Percentiles rank a stretch among this genome's conserved stretches.
phyloP scores from a whole-genome alignment of 2,797 vertebrate genomes.

The Tolypeutes matacus region DNA sequence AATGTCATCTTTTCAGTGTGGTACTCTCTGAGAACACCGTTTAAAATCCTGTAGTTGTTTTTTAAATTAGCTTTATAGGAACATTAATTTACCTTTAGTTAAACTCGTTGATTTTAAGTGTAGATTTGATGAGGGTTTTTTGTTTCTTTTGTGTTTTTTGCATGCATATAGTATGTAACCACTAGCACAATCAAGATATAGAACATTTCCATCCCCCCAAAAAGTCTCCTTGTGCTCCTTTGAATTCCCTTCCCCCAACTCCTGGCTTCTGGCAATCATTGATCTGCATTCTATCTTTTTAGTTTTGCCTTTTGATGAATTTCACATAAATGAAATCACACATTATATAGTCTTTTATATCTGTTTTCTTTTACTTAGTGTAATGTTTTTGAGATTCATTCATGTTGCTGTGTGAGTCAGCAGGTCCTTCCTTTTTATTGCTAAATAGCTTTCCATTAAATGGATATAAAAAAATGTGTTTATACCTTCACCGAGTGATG shows the following conservation, averaged over 20 bases:
- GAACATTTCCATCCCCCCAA: neutral
- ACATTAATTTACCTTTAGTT: neutral
- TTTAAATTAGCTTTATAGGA: slow-evolving; percentile 8
- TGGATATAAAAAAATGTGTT: neutral
- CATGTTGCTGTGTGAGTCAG: neutral
- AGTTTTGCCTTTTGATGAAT: slow-evolving; percentile 43
- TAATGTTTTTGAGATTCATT: slow-evolving; percentile 1
- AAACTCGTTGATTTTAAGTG: neutral
- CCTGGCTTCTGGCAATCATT: neutral
- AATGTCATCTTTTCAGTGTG: neutral
- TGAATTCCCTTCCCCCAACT: neutral
- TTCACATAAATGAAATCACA: neutral
- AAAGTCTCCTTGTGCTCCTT: neutral
- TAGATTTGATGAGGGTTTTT: neutral
- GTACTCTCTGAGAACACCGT: neutral
- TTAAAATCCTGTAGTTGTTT: neutral
- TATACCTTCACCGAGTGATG: neutral
- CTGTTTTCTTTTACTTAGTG: slow-evolving; percentile 31
- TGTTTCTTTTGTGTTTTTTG: neutral
- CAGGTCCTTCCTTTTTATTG: neutral
- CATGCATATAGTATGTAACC: neutral
- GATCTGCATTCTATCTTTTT: neutral
- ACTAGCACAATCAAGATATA: neutral
- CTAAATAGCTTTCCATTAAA: neutral
- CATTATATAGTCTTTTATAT: neutral